Evolutionary conservation across 1,140 invertebrate species (phyloP), one percentile per base, ranked within the genome.

Genomic region (Drosophila saltans): DNA sequence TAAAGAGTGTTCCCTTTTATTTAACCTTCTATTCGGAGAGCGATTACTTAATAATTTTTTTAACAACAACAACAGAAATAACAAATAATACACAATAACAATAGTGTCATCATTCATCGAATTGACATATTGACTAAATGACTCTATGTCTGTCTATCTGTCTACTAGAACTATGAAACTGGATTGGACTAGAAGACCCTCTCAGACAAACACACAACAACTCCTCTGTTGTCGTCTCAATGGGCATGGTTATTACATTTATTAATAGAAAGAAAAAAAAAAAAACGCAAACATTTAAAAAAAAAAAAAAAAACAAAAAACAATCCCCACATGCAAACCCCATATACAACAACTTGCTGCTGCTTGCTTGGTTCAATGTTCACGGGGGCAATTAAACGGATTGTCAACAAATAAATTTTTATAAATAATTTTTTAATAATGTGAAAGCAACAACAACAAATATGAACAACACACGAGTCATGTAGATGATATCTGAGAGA

Each of bases 351-450:
- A 36, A 30, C 45, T 52, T 52, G 45, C 21, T 5, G 39, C 39
- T 9, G 9, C 9, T 3, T 33, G 9, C 33, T 16, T 16, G 16
- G 58, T 43, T 62, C 41, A 65, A 65, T 39, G 45, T 40, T 24
- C 45, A 56, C 79, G 40, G 75, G 69, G 77, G 83, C 72, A 86
- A 86, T 88, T 82, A 82, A 71, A 45, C 72, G 72, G 45, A 80
- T 79, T 86, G 75, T 88, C 82, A 86, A 81, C 79, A 77, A 82
- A 72, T 77, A 67, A 80, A 78, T 80, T 45, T 72, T 72, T 21
- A 80, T 80, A 69, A 81, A 76, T 66, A 85, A 72, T 59, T 59
- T 59, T 59, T 66, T 48, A 67, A 72, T 57, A 43, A 64, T 36
- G n/a, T 48, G 8, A 76, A 65, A 56, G 11, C 45, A 58, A 55